These are phyloP conservation scores for Drosophila neotestacea DNA, from an alignment of 2,888 invertebrate genomes.

Conservation along the genomic window DNA sequence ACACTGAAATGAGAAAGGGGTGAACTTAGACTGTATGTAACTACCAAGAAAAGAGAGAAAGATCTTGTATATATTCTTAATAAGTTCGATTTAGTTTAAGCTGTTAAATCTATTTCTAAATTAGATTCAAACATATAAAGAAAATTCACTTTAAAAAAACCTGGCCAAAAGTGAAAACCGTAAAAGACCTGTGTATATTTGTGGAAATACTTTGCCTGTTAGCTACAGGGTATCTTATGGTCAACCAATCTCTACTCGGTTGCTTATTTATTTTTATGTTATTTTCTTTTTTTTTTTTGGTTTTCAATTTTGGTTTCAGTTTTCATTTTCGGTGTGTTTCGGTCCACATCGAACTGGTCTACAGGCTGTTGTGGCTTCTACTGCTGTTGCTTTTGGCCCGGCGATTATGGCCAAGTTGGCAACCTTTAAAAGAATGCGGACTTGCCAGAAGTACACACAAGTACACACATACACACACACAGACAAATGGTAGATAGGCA, in stretches of 20 bases:
- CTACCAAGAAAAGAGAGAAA: too few species aligned
- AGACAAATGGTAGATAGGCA: constrained; percentile 54
- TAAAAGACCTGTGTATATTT: too few species aligned
- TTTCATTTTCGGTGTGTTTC: constrained; percentile 43
- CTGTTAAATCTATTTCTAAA: too few species aligned
- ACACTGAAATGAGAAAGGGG: not conserved
- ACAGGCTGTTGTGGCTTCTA: constrained; percentile 38
- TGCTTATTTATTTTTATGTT: not conserved
- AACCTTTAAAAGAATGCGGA: constrained; percentile 85
- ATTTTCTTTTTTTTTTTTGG: not conserved
- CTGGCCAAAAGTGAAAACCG: too few species aligned
- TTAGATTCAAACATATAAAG: too few species aligned
- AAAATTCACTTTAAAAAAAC: too few species aligned
- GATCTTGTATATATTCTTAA: too few species aligned
- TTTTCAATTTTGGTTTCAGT: constrained; percentile 40
- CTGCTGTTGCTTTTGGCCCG: constrained; percentile 28
- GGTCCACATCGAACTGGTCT: constrained; percentile 66
- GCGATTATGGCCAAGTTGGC: constrained; percentile 76
- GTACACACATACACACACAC: constrained; percentile 19
- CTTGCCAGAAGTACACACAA: constrained; percentile 74
- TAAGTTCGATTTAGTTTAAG: too few species aligned
- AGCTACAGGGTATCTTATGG: not conserved
- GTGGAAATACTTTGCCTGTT: not conserved
- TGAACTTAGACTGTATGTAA: not conserved
- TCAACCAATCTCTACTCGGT: not conserved